phyloP scores from a whole-genome alignment of 2,113 vertebrate species.

The Oreotrochilus melanogaster region DNA sequence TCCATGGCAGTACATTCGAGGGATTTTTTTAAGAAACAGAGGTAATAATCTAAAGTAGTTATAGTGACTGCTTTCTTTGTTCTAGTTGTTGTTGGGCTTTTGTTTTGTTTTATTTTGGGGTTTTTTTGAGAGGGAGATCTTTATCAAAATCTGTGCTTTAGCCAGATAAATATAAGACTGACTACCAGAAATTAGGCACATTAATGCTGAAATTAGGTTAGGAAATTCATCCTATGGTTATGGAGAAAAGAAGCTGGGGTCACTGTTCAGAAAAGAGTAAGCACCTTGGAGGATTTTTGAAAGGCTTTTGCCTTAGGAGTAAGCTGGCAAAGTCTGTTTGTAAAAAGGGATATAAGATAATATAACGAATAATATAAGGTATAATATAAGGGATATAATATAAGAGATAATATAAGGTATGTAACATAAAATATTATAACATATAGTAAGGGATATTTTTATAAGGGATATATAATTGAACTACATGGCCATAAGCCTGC shows the following conservation, averaged over 20 bases:
- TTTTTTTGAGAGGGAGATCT: background rate
- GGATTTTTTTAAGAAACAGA: background rate
- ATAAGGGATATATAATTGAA: background rate
- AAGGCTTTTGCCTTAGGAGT: background rate
- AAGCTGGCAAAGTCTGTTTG: background rate
- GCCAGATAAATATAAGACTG: background rate
- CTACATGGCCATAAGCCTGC: background rate
- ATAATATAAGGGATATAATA: background rate
- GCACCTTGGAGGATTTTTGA: background rate
- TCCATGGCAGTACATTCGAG: background rate
- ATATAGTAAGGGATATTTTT: no score
- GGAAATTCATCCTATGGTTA: background rate
- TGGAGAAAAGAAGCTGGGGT: background rate
- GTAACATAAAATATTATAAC: no score
- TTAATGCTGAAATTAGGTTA: background rate
- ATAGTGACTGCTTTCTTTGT: background rate
- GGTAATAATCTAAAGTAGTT: background rate
- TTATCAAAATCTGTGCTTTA: background rate
- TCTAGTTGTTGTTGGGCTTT: no score
- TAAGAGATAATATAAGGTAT: no score
- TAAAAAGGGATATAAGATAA: background rate
- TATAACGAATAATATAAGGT: no score
- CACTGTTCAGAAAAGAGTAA: background rate
- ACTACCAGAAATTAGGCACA: background rate
- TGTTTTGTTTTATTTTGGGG: no score